Evolutionary conservation across 2,113 vertebrate species (phyloP), one percentile per base, ranked within the genome.

Genomic region (Zosterops borbonicus): DNA sequence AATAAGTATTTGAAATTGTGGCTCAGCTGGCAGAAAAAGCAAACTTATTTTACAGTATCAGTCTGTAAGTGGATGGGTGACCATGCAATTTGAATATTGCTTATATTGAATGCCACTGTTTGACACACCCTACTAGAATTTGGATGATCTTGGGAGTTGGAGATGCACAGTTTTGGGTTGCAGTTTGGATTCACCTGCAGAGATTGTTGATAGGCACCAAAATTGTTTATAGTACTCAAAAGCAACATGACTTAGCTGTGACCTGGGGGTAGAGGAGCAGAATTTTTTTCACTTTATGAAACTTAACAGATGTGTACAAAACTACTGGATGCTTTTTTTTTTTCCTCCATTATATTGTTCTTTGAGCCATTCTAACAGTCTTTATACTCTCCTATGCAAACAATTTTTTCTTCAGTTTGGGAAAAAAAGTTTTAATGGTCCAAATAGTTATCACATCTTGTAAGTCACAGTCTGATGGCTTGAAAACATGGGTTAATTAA

Each of bases 371-470:
- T 97, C 87, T 90, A 60, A 83, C 94, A 88, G 35, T 96, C 94
- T 96, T 84, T 97, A 94, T 80, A 62, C 59, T 91, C 84, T 96
- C 82, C 84, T 96, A 71, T 96, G 88, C 77, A 92, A 97, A 95
- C 19, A 20, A 47, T 87, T 97, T 97, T 96, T 96, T 92, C 70
- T 86, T 96, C 85, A 94, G 20, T 63, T 74, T 90, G 25, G 55
- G 41, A 70, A 64, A 52, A 92, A 91, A 81, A 95, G 64, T 70
- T 85, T 90, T 94, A 96, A 76, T 95, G 76, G 70, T 96, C 87
- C 93, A 97, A 96, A 91, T 76, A 94, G 88, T 96, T 95, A 92
- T 93, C 87, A 56, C 35, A 46, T 71, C 56, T 83, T 91, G 2
- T 88, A 95, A 96, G 60, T 96, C 82, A 92, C 64, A 87, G 78